Evolutionary conservation across 2,113 vertebrate genomes (phyloP).

Genomic region (Choloepus hoffmanni): DNA sequence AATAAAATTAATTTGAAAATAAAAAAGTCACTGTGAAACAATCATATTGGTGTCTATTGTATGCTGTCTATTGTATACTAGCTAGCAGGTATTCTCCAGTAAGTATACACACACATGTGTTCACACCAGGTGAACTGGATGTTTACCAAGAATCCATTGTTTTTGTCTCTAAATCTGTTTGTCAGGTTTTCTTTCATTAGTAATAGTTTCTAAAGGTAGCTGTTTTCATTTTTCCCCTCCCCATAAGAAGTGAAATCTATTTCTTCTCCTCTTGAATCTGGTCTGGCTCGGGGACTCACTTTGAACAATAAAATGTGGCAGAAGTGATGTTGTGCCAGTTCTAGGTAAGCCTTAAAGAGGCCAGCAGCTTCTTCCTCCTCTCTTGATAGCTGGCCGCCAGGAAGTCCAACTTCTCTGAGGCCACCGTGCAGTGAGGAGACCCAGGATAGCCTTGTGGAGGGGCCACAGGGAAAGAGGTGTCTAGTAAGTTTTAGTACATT

Average conservation of each 20-base stretch:
- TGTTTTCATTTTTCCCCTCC: background rate
- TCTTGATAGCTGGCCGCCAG: background rate
- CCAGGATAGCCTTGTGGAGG: background rate
- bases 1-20: slow-evolving; percentile 35
- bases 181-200: background rate
- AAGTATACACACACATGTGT: background rate
- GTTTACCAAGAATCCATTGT: background rate
- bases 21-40: background rate
- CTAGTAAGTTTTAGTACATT: background rate
- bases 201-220: background rate
- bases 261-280: background rate
- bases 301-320: background rate
- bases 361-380: background rate
- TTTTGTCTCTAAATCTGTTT: background rate
- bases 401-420: background rate
- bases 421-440: background rate
- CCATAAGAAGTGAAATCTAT: background rate
- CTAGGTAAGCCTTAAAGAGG: background rate
- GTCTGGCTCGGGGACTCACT: background rate
- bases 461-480: background rate
- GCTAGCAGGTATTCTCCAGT: background rate
- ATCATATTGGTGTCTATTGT: background rate
- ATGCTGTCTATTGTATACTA: too few relatives aligned
- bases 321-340: background rate
- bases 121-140: background rate